phyloP scores from a whole-genome alignment of 2,797 vertebrate species.

The Pantherophis alleghaniensis region DNA sequence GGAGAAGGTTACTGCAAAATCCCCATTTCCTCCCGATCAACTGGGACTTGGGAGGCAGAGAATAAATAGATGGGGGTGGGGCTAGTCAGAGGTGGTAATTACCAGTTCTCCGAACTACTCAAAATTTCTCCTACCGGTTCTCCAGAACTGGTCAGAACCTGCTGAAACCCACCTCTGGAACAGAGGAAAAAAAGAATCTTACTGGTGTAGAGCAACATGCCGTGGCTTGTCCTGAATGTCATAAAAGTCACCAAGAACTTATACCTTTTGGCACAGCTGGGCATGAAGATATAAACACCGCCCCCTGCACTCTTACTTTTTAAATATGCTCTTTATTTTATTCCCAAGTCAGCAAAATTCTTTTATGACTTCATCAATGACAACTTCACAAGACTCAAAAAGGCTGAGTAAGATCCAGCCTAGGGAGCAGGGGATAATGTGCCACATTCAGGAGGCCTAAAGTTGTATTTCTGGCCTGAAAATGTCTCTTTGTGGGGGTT shows the following conservation, averaged over 20 bases:
- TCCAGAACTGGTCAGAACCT: too few relatives aligned
- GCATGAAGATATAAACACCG: not conserved
- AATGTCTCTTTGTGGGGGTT: constrained; percentile 9
- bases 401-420: not conserved
- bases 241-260: not conserved
- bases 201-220: not conserved
- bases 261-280: not conserved
- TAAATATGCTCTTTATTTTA: not conserved
- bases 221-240: not conserved
- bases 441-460: constrained; percentile 5
- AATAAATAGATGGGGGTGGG: too few relatives aligned
- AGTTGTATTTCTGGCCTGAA: not conserved
- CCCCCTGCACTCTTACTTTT: not conserved
- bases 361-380: constrained; percentile 39
- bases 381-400: constrained; percentile 13
- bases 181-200: not conserved
- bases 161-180: too few relatives aligned
- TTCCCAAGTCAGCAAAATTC: not conserved
- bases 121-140: too few relatives aligned
- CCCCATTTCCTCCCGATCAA: too few relatives aligned
- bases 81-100: too few relatives aligned
- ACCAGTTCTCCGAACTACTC: too few relatives aligned
- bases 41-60: too few relatives aligned
- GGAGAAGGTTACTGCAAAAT: too few relatives aligned
- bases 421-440: constrained; percentile 3